Evolutionary conservation across 2,888 invertebrate genomes (phyloP).

Genomic region (Sinohyriopsis cumingii): DNA sequence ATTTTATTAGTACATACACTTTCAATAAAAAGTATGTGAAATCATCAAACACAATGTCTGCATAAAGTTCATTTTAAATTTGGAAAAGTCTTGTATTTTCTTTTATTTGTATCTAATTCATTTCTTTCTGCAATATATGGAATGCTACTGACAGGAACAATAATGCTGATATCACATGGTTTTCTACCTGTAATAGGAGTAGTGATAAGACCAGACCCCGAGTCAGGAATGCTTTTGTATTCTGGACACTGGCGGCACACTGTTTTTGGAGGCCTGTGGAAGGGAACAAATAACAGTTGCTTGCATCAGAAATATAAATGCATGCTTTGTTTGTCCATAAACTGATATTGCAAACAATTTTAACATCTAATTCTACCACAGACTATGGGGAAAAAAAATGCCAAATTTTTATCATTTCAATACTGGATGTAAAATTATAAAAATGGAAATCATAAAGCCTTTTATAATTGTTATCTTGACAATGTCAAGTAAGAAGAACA

Average conservation of each 20-base stretch:
- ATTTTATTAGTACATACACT: too few relatives aligned
- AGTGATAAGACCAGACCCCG: conserved; percentile 14
- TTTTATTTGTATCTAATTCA: not conserved
- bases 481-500: not conserved
- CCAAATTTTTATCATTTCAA: too few relatives aligned
- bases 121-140: too few relatives aligned
- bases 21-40: not conserved
- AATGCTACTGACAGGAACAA: not conserved
- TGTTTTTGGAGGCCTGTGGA: conserved; percentile 38
- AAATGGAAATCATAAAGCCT: too few relatives aligned
- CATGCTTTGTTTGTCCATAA: too few relatives aligned
- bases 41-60: not conserved
- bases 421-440: too few relatives aligned
- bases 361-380: too few relatives aligned
- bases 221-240: conserved; percentile 33
- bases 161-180: not conserved
- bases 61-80: not conserved
- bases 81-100: not conserved
- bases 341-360: too few relatives aligned
- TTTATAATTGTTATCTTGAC: too few relatives aligned
- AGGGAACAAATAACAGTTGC: not conserved
- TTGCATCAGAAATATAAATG: not conserved
- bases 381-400: too few relatives aligned
- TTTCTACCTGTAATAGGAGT: conserved; percentile 7
- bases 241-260: conserved; percentile 66